These are phyloP conservation scores for Masnerella sp. DNA, from an alignment of 2,888 invertebrate species.

Conservation along the genomic window DNA sequence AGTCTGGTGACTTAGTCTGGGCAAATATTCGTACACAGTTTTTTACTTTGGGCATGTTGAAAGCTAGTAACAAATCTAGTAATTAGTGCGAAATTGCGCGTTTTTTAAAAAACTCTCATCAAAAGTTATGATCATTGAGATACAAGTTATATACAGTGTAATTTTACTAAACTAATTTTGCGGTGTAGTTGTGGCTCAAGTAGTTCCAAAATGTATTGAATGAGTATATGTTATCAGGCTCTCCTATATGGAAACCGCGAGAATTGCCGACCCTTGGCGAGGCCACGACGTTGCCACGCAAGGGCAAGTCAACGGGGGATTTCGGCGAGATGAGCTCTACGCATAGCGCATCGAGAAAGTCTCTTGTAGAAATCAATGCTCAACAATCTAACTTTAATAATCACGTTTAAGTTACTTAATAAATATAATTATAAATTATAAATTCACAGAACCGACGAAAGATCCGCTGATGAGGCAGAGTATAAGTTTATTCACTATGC, in stretches of 20 bases:
- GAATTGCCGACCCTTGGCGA: conserved; percentile 83
- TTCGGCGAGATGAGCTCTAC: conserved; percentile 79
- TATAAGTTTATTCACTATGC: conserved; percentile 46
- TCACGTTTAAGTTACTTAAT: conserved; percentile 75
- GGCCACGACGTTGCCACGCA: conserved; percentile 82
- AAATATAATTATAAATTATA: conserved; percentile 49
- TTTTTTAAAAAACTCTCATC: no score
- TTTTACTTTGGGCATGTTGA: no score
- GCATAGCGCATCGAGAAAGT: conserved; percentile 81
- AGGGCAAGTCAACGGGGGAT: conserved; percentile 79
- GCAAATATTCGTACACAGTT: no score
- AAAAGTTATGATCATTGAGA: no score
- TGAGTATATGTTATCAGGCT: conserved; percentile 84
- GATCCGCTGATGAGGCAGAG: conserved; percentile 42
- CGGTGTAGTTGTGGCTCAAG: no score
- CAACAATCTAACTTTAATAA: conserved; percentile 78
- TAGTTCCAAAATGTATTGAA: background rate
- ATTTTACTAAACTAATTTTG: no score
- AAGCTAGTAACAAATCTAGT: no score
- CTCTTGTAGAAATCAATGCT: conserved; percentile 80
- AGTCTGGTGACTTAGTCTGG: no score
- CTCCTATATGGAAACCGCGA: conserved; percentile 99
- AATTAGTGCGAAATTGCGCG: no score
- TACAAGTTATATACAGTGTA: no score
- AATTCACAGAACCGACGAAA: conserved; percentile 39